Evolutionary conservation across 2,888 invertebrate genomes (phyloP), one percentile per base, ranked within the genome.

Genomic region (Phengaris alcon): DNA sequence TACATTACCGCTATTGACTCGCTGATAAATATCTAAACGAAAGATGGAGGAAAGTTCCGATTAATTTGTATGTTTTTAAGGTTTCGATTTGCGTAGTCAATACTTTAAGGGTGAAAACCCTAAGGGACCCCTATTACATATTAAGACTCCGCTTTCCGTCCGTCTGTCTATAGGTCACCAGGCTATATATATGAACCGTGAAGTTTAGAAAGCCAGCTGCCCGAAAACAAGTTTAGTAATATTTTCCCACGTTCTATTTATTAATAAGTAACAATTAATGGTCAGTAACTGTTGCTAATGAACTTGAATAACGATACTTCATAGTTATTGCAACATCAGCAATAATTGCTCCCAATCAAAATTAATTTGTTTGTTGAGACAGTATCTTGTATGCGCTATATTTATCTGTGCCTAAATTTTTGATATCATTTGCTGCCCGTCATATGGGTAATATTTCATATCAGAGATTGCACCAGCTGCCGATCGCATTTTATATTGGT

Each of bases 21-120:
- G 35, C 64, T 12, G 64, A 64, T 64, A 64, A 64, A 44, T 64
- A 64, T 64, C 64, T 44, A 64, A 64, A 64, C 22, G 64, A 44
- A 44, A 64, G 64, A 12, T 13, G 35, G 35, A 6, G 35, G 64
- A 64, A 44, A 64, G 64, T 64, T 64, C 35, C 9, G 35, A 15
- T 59, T 22, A 15, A 15, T 15, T 59, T 59, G 59, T 59, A 15
- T 22, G 35, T 35, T 35, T 35, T 35, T 35, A 35, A n/a, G n/a
- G n/a, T n/a, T n/a, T n/a, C n/a, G n/a, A n/a, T n/a, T n/a, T n/a
- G n/a, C n/a, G n/a, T n/a, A n/a, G n/a, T n/a, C n/a, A n/a, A n/a
- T n/a, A n/a, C n/a, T n/a, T n/a, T n/a, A n/a, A n/a, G n/a, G n/a
- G n/a, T n/a, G n/a, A n/a, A n/a, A n/a, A n/a, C n/a, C n/a, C n/a